phyloP scores from a whole-genome alignment of 2,888 invertebrate genomes.

The Lepidochitona cinerea region DNA sequence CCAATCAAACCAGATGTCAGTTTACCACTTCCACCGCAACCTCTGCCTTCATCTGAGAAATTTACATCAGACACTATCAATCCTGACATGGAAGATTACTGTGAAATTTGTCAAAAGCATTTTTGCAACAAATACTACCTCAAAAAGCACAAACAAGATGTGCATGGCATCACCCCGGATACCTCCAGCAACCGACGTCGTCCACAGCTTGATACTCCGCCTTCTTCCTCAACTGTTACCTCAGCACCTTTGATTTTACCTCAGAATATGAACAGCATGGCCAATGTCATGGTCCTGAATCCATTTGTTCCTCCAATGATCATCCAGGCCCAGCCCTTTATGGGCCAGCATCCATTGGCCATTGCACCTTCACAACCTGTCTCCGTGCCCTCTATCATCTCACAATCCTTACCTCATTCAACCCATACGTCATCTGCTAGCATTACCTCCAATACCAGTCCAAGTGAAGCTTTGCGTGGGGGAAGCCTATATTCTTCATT shows the following conservation, averaged over 20 bases:
- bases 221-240: constrained; percentile 43
- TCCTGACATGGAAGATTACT: constrained; percentile 69
- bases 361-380: constrained; percentile 8
- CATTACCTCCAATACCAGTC: constrained; percentile 32
- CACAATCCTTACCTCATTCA: constrained; percentile 44
- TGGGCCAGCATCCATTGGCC: constrained; percentile 47
- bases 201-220: constrained; percentile 25
- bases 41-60: constrained; percentile 4
- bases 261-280: constrained; percentile 60
- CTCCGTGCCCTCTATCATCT: constrained; percentile 35
- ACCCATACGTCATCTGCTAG: background rate
- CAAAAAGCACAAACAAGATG: constrained; percentile 71
- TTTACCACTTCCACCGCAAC: background rate
- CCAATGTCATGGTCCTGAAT: constrained; percentile 68
- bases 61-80: constrained; percentile 23
- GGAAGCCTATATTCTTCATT: constrained; percentile 74
- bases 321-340: constrained; percentile 55
- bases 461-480: constrained; percentile 38
- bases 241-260: constrained; percentile 53
- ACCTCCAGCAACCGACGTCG: constrained; percentile 26
- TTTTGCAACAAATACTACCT: constrained; percentile 73
- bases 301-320: constrained; percentile 68
- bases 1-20: constrained; percentile 18
- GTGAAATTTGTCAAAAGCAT: constrained; percentile 71
- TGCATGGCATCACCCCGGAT: constrained; percentile 70